These are phyloP conservation scores for Athalia circularis DNA, from an alignment of 2,888 invertebrate species.

Conservation along the genomic window DNA sequence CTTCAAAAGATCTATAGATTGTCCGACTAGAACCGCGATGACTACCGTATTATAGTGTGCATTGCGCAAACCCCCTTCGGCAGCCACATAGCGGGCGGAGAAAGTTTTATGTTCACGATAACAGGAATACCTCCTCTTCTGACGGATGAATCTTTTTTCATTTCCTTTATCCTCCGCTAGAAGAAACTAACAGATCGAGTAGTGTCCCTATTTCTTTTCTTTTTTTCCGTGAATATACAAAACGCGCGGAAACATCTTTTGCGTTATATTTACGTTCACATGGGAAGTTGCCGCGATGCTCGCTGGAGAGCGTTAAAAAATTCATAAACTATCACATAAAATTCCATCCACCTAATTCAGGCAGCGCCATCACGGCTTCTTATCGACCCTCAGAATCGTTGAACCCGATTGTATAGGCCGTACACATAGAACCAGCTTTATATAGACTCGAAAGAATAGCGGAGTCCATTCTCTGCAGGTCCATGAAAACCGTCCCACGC, in stretches of 20 bases:
- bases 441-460: conserved; percentile 32
- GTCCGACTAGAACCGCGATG: conserved; percentile 4
- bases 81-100: no score
- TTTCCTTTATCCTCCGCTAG: not conserved
- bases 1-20: conserved; percentile 23
- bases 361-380: conserved; percentile 26
- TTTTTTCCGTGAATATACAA: not conserved
- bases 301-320: conserved; percentile 27
- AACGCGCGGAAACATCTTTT: not conserved
- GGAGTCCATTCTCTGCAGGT: conserved; percentile 24
- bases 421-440: conserved; percentile 17
- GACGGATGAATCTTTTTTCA: no score
- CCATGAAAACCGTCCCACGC: conserved; percentile 41
- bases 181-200: not conserved
- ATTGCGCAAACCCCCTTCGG: conserved; percentile 8
- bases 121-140: no score
- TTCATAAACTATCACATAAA: conserved; percentile 44
- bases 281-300: not conserved
- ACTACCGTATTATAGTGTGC: not conserved
- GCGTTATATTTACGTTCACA: not conserved
- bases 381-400: conserved; percentile 32
- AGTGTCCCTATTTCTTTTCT: not conserved
- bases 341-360: conserved; percentile 39
- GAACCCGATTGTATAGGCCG: conserved; percentile 25
- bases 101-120: no score